Evolutionary conservation across 64 coral and sea anemone genomes (phyloP), one percentile per base, ranked within the genome.

Genomic region (Orbicella faveolata): DNA sequence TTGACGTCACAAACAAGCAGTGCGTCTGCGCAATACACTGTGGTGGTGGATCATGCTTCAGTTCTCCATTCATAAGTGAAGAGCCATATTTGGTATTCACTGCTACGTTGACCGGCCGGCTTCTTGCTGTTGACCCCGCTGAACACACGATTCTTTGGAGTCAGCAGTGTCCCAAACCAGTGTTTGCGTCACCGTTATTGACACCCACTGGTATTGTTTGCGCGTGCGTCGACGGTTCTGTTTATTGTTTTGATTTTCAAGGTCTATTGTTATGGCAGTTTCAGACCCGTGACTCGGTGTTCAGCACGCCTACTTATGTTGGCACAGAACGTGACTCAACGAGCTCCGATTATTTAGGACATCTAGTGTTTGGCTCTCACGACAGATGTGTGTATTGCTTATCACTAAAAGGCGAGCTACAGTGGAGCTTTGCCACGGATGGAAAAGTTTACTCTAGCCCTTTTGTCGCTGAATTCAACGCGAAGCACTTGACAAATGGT

Each of bases 361-460:
- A 48, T 57, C 59, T 98, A 37, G 84, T 95, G 23, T 77, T 98
- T 89, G 96, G 93, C 0, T 91, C 83, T 67, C 96, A 98, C n/a
- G 96, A 95, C 66, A 87, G 75, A 21, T 39, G 67, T 34, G 88
- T 98, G 41, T 98, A 93, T 65, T 93, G 96, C 63, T 51, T 98
- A 30, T 91, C 96, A 21, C 65, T 73, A 20, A 55, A 52, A 65
- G 94, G 96, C 2, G 63, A 93, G 44, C 63, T 84, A 9, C 83
- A 78, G 48, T 98, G 96, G 96, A 90, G 74, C 23, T 95, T 90
- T 90, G 39, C 34, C 1, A 79, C 91, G 16, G 88, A 95, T 79
- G 89, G 76, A 74, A 91, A 89, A 73, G 83, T 98, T 26, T 98
- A 98, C 62, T 90, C 94, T 25, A 95, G 88, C n/a, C 97, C 97